A percentile compares a stretch with the other conserved stretches of the same genome.
phyloP scores from a whole-genome alignment of 2,113 vertebrate genomes.

The Engraulis encrasicolus region DNA sequence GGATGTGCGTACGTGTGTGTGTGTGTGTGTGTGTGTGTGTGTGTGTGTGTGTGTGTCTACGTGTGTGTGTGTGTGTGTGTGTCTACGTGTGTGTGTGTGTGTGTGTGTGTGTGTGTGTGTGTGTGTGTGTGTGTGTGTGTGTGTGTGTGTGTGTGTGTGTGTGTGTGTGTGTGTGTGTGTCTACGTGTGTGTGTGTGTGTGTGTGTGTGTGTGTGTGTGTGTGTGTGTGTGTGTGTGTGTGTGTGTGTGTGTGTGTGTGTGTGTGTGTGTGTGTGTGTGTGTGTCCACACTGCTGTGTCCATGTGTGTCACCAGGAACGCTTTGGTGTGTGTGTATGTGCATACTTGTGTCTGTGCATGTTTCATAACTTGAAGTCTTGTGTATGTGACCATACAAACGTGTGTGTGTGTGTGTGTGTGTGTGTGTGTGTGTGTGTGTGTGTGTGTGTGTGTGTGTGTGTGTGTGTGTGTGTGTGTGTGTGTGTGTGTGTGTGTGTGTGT shows the following conservation, averaged over 20 bases:
- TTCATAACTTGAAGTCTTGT: too few species aligned
- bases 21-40: background rate
- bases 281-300: background rate
- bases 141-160: conserved; percentile 37
- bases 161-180: conserved; percentile 27
- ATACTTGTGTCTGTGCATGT: too few species aligned
- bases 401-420: background rate
- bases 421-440: conserved; percentile 29
- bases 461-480: conserved; percentile 7
- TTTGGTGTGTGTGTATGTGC: too few species aligned
- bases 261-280: background rate
- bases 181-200: background rate
- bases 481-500: background rate
- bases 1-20: background rate
- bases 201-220: background rate
- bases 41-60: background rate
- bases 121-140: background rate
- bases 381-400: background rate
- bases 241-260: background rate
- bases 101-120: conserved; percentile 1
- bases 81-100: conserved; percentile 18
- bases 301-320: too few species aligned
- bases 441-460: conserved; percentile 35
- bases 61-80: background rate
- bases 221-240: conserved; percentile 11